These are phyloP conservation scores for human DNA, from an alignment of 2,113 vertebrate species.

Conservation along the genomic window GRCh38 chr2:186559001-186559500, in stretches of 20 bases:
- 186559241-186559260: background rate
- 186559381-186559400: background rate
- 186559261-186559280: background rate
- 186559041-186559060: background rate
- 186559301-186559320: background rate
- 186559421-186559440: background rate
- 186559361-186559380: background rate
- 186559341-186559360: background rate
- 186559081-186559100: background rate
- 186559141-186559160: background rate
- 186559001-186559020: background rate
- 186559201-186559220: background rate
- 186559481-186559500: background rate
- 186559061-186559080: background rate
- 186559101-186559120: background rate
- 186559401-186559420: background rate
- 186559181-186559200: background rate
- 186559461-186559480: background rate
- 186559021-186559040: background rate
- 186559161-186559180: background rate
- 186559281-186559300: background rate
- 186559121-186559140: background rate
- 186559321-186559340: background rate
- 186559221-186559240: background rate
- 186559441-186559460: background rate